Evolutionary conservation across 2,797 vertebrate genomes (phyloP).

Genomic region (Aulostomus chinensis): DNA sequence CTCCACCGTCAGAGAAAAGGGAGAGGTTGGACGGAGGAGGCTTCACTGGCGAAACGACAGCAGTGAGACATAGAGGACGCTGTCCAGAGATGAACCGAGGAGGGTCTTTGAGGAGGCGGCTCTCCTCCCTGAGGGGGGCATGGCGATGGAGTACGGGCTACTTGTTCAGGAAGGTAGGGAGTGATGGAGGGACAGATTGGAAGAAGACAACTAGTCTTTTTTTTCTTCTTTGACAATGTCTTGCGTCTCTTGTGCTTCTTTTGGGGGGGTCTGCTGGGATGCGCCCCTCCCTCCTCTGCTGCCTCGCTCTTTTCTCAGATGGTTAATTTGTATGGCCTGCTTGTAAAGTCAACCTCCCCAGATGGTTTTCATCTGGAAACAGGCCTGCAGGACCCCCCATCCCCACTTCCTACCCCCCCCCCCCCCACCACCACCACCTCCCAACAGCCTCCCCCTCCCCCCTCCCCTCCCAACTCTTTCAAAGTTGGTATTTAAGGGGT

Average conservation of each 20-base stretch:
- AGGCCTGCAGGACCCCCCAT: conserved; percentile 69
- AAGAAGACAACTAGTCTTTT: no score
- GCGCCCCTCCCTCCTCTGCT: conserved; percentile 9
- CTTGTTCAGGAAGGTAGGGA: conserved; percentile 80
- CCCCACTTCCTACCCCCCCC: conserved; percentile 39
- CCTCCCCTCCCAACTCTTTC: conserved; percentile 8
- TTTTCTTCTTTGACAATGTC: background rate
- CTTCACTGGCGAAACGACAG: conserved; percentile 32
- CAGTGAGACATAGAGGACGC: conserved; percentile 43
- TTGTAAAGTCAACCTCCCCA: conserved; percentile 79
- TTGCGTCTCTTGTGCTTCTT: conserved; percentile 1
- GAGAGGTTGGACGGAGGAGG: conserved; percentile 44
- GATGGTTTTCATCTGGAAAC: conserved; percentile 84
- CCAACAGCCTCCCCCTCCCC: background rate
- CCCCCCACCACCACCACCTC: background rate
- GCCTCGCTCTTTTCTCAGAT: conserved; percentile 62
- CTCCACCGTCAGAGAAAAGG: conserved; percentile 43
- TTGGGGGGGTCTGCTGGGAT: background rate
- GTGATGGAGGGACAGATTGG: conserved; percentile 4
- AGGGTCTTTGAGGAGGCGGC: conserved; percentile 77
- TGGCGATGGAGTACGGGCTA: conserved; percentile 85
- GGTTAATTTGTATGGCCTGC: conserved; percentile 81
- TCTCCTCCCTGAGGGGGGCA: conserved; percentile 80
- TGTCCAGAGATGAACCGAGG: conserved; percentile 75
- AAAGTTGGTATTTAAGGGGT: no score